Evolutionary conservation across 2,113 vertebrate species (phyloP).

Genomic region (Zingel zingel): DNA sequence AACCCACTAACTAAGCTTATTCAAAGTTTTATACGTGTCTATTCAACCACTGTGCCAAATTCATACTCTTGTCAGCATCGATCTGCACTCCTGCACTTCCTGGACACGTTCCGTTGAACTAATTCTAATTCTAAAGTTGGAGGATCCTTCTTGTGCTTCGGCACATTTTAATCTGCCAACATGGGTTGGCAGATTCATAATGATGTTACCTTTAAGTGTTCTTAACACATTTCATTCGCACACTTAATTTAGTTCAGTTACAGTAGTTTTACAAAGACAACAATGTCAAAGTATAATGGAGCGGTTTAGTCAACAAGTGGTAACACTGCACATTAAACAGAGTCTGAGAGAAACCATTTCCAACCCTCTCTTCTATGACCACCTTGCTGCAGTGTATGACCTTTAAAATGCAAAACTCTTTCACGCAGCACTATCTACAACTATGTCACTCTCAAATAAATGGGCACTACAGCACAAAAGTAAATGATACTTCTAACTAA

Average conservation of each 20-base stretch:
- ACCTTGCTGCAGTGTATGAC: neutral
- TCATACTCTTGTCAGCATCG: neutral
- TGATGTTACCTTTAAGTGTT: neutral
- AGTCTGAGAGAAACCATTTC: neutral
- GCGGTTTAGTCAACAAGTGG: neutral
- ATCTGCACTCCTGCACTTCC: neutral
- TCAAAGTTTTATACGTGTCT: neutral
- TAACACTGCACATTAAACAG: neutral
- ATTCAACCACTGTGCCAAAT: neutral
- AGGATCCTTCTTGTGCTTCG: neutral
- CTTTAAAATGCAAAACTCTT: constrained; percentile 11
- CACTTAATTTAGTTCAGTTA: neutral
- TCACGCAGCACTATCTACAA: neutral
- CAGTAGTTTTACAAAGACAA: neutral
- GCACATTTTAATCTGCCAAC: neutral
- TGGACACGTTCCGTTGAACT: neutral
- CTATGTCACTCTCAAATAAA: neutral
- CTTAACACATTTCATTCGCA: neutral
- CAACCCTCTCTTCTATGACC: neutral
- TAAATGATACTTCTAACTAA: neutral
- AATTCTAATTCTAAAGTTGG: neutral
- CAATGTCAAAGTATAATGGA: neutral
- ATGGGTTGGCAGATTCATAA: neutral
- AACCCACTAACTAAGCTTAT: neutral
- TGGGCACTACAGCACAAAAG: constrained; percentile 1